Evolutionary conservation across 2,888 invertebrate species (phyloP), one percentile per base, ranked within the genome.

Genomic region (Lacanobia wlatinum): DNA sequence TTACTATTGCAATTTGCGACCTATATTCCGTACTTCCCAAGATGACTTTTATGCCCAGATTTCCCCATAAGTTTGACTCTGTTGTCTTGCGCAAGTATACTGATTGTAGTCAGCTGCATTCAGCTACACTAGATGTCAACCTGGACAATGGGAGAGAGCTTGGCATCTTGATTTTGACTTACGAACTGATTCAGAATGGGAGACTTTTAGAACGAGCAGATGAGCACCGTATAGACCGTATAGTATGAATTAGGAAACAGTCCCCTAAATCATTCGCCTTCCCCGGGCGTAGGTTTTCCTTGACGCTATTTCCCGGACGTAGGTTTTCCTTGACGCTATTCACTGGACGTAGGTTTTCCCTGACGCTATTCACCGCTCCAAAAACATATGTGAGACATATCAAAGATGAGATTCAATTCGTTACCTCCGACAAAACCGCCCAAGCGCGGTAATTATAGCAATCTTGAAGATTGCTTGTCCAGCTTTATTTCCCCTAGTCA

Each of bases 391-490:
- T 7, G 3, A 38, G 16, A 28, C 48, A 2, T 43, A 68, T 40
- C 9, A 40, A 40, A 48, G 28, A 64, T 40, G 46, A 43, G 12
- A 48, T 58, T 52, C 7, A 38, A 40, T 68, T 55, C 55, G 21
- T 56, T 50, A 8, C 23, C 34, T 28, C 16, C n/a, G 23, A 66
- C 14, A 69, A 48, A 69, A 59, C 58, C 23, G 14, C 34, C 52
- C 64, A 65, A 28, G 18, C 53, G 48, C 16, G n/a, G 43, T 71
- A 76, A 76, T 67, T 62, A 58, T 56, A 23, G 55, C 59, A 69
- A 80, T 78, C 78, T 63, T 12, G 12, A 52, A 68, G 61, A 76
- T 78, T 63, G 61, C 53, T 62, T 64, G 63, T 64, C 64, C 52
- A 23, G 48, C n/a, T 48, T 34, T 34, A 77, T 55, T 73, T 48